Evolutionary conservation across 2,888 invertebrate species (phyloP).

Genomic region (Apodemia duryi): DNA sequence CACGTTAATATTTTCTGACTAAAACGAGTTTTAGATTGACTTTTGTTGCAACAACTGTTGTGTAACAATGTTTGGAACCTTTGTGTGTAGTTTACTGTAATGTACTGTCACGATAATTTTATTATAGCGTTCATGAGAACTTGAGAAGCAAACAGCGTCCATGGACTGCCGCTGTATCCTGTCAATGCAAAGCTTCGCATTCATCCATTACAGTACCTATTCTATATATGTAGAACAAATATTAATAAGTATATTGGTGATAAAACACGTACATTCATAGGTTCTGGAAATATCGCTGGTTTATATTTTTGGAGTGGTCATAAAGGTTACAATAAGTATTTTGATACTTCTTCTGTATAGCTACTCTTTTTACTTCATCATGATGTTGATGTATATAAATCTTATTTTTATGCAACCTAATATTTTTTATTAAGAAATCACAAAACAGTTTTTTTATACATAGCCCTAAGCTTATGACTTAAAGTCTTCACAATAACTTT

Average conservation of each 20-base stretch:
- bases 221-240: neutral
- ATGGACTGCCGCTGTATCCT: conserved; percentile 32
- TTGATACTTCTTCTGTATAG: no score
- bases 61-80: neutral
- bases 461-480: no score
- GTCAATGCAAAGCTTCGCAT: conserved; percentile 37
- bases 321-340: neutral
- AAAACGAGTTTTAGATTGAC: neutral
- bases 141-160: conserved; percentile 30
- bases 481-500: no score
- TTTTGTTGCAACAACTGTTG: neutral
- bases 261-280: neutral
- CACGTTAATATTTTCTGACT: neutral
- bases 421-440: no score
- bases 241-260: conserved; percentile 1
- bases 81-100: conserved; percentile 6
- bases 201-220: conserved; percentile 25
- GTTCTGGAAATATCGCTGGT: neutral
- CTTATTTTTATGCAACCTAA: no score
- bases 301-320: conserved; percentile 3
- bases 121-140: conserved; percentile 28
- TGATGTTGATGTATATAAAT: no score
- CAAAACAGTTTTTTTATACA: no score
- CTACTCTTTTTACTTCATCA: no score
- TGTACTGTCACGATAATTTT: conserved; percentile 1